Percentiles rank a stretch among this genome's conserved stretches.
phyloP scores from a whole-genome alignment of 2,888 invertebrate species.

The Rhagophthalmus giganteus region DNA sequence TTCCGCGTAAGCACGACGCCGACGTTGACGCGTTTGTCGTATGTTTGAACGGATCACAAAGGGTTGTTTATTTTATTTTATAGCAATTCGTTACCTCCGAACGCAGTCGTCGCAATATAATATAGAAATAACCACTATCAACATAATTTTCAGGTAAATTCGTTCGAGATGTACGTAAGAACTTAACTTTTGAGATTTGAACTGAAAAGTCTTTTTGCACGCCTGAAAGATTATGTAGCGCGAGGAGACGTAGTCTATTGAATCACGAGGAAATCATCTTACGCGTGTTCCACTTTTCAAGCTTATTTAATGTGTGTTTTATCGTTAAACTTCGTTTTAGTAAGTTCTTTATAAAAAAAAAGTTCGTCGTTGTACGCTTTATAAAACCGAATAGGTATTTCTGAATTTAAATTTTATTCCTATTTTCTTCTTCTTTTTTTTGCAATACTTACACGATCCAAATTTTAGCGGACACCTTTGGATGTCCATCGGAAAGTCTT shows the following conservation, averaged over 20 bases:
- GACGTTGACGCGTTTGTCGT: too few relatives aligned
- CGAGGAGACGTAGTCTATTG: conserved; percentile 20
- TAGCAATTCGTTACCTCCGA: conserved; percentile 11
- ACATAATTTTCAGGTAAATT: conserved; percentile 13
- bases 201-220: conserved; percentile 35
- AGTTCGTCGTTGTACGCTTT: too few relatives aligned
- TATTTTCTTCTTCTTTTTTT: too few relatives aligned
- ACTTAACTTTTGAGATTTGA: conserved; percentile 31
- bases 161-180: conserved; percentile 14
- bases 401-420: too few relatives aligned
- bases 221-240: conserved; percentile 33
- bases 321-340: too few relatives aligned
- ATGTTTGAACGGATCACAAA: too few relatives aligned
- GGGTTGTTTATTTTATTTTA: too few relatives aligned
- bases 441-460: conserved; percentile 80
- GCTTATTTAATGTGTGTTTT: too few relatives aligned
- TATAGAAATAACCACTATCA: conserved; percentile 11
- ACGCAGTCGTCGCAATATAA: conserved; percentile 12
- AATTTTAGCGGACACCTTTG: conserved; percentile 78
- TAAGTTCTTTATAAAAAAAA: too few relatives aligned
- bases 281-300: conserved; percentile 8
- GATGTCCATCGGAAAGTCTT: conserved; percentile 85
- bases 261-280: conserved; percentile 24
- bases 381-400: too few relatives aligned
- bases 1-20: too few relatives aligned